These are phyloP conservation scores for Ichneumoninae sp. DNA, from an alignment of 2,888 invertebrate genomes.

Conservation along the genomic window DNA sequence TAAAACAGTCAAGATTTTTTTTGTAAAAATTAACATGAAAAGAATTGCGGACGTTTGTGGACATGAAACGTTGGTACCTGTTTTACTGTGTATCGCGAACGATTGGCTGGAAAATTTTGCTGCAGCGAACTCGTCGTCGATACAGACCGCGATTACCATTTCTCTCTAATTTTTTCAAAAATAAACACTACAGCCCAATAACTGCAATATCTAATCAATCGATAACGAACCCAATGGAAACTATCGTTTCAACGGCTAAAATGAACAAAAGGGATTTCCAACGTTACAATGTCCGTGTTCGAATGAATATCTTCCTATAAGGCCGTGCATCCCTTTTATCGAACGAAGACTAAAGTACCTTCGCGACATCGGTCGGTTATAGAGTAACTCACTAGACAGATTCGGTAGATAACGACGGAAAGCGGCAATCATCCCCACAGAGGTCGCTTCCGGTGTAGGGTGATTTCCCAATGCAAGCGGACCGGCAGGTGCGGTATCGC, in stretches of 20 bases:
- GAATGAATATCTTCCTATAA: not conserved
- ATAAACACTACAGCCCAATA: not conserved
- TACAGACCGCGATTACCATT: not conserved
- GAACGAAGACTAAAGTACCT: not conserved
- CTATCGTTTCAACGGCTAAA: not conserved
- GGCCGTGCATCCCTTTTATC: not conserved
- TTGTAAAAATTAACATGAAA: no score
- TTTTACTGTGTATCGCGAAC: not conserved
- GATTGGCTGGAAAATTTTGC: conserved; percentile 10
- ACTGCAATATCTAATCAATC: not conserved
- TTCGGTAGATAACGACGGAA: not conserved
- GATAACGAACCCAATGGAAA: not conserved
- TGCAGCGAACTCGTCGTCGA: not conserved
- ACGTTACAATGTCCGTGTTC: not conserved
- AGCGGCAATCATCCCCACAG: conserved; percentile 9
- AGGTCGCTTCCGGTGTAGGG: conserved; percentile 23
- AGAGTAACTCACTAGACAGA: not conserved
- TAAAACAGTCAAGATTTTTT: no score
- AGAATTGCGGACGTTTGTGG: no score
- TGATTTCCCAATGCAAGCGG: not conserved
- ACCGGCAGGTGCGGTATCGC: conserved; percentile 6
- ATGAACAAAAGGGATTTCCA: not conserved
- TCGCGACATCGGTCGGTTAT: not conserved
- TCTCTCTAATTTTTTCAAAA: not conserved
- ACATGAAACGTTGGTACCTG: no score